phyloP scores from a whole-genome alignment of 2,888 invertebrate genomes.

The Campoplex nolae region DNA sequence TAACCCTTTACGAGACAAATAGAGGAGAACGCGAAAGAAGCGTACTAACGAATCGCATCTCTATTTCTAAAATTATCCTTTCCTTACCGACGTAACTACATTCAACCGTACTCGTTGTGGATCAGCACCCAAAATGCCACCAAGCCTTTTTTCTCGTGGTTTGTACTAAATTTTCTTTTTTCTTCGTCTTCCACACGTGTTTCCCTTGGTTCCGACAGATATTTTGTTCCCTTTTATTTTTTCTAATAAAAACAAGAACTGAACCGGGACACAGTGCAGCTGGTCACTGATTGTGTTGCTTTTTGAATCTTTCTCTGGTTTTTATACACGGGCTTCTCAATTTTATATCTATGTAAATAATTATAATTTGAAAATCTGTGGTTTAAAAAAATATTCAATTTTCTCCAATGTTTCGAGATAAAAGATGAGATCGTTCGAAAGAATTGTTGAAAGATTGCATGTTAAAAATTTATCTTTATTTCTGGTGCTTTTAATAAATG shows the following conservation, averaged over 20 bases:
- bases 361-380: background rate
- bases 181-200: background rate
- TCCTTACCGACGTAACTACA: conserved; percentile 50
- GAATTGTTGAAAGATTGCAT: background rate
- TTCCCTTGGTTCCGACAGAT: conserved; percentile 25
- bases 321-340: conserved; percentile 1
- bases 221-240: background rate
- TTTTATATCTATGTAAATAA: background rate
- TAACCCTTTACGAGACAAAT: conserved; percentile 57
- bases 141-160: conserved; percentile 12
- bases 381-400: background rate
- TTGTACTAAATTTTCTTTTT: conserved; percentile 21
- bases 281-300: conserved; percentile 57
- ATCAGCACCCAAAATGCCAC: conserved; percentile 54
- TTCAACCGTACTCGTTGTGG: conserved; percentile 30
- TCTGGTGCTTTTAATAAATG: background rate
- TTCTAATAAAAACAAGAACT: background rate
- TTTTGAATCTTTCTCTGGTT: conserved; percentile 21
- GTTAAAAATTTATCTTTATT: background rate
- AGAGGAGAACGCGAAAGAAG: conserved; percentile 44
- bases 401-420: background rate
- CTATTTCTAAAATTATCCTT: conserved; percentile 66
- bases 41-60: conserved; percentile 40
- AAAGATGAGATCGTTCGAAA: background rate
- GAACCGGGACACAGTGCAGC: conserved; percentile 44